Evolutionary conservation across 2,113 vertebrate genomes (phyloP), one percentile per base, ranked within the genome.

Genomic region (Cryptoleucopteryx plumbea): DNA sequence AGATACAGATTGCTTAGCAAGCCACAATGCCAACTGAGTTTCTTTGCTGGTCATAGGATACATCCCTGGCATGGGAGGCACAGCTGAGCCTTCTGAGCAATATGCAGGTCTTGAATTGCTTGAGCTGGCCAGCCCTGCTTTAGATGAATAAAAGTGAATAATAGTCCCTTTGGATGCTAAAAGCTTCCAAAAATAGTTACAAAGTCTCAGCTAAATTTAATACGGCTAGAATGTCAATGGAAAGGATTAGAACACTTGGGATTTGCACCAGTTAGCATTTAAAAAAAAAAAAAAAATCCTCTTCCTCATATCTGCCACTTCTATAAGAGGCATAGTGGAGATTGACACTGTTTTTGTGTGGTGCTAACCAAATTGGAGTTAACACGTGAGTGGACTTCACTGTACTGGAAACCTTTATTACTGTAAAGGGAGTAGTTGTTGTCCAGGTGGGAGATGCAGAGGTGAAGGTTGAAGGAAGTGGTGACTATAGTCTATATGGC

Each of bases 181-280:
- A 96, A 96, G 96, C 94, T 96, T 93, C 96, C 90, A 86, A 91
- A 95, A 95, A 96, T 95, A 97, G 95, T 90, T 94, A 38, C 79
- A 74, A 83, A 96, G 85, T 89, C 90, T 93, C 82, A 88, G 93
- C 93, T 96, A 86, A 95, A 97, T 93, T 94, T 96, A 97, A 96
- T 95, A 84, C 19, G 11, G 82, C 58, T 94, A 94, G 75, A 93
- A 95, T 96, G 94, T 92, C 93, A 91, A 71, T 94, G 88, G 94
- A 67, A 93, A 87, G 82, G 93, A 95, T 97, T 96, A 94, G 93
- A 90, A 92, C 74, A 26, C 83, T 93, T 88, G 87, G 90, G 94
- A 97, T 95, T 96, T 96, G 93, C 29, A 95, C 82, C 79, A 86
- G 82, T 96, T 91, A 92, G 72, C 42, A 31, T 94, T 86, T n/a